Conservation (phyloP, 2,113 vertebrate genomes). For the Geothlypis trichas region DNA sequence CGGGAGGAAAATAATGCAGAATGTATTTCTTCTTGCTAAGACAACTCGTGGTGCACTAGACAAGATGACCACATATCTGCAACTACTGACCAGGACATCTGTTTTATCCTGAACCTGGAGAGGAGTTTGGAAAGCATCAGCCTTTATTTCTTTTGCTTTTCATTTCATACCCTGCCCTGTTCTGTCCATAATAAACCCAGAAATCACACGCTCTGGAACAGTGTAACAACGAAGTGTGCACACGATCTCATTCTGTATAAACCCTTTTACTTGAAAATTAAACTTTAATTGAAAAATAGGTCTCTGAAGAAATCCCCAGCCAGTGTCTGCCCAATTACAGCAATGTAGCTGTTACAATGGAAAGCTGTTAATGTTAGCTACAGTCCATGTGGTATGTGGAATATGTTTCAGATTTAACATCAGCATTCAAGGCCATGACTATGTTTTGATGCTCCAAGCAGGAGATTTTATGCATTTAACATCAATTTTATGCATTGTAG, state of each 20-base stretch:
- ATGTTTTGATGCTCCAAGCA: slow-evolving; percentile 38
- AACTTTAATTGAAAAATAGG: slow-evolving; percentile 46
- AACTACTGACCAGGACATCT: fast-evolving
- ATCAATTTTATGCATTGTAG: slow-evolving; percentile 29
- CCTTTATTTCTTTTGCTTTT: background rate
- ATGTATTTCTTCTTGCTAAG: background rate
- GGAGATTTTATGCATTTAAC: slow-evolving; percentile 32
- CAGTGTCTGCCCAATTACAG: background rate
- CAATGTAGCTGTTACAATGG: background rate
- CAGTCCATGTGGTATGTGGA: slow-evolving; percentile 15
- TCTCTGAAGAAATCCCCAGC: slow-evolving; percentile 15
- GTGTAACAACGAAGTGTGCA: background rate
- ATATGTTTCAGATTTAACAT: slow-evolving; percentile 40
- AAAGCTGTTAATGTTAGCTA: background rate
- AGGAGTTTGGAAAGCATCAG: background rate
- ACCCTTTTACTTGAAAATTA: slow-evolving; percentile 41
- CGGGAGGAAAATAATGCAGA: background rate
- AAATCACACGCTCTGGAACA: background rate
- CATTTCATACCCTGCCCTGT: fast-evolving
- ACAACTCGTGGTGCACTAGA: background rate
- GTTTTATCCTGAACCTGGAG: background rate
- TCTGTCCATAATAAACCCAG: background rate
- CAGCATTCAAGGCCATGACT: slow-evolving; percentile 33
- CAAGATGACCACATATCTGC: background rate
- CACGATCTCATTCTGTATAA: background rate